Percentiles rank a stretch among this genome's conserved stretches.
These are phyloP conservation scores for Protonibea diacanthus DNA, from an alignment of 2,797 vertebrate species.

Conservation along the genomic window DNA sequence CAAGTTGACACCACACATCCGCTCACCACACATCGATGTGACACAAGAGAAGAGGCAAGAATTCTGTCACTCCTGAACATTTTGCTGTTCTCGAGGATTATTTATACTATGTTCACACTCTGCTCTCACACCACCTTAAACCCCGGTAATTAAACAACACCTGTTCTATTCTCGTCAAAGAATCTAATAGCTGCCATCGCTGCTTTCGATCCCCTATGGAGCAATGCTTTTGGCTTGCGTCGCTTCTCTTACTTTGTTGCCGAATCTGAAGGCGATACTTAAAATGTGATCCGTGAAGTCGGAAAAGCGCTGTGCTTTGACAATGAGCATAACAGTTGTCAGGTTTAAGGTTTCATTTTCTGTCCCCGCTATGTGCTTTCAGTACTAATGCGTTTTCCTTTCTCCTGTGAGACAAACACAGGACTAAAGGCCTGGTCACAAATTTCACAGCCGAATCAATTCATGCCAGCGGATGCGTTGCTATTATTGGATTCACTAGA, in stretches of 20 bases:
- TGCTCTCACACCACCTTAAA: slow-evolving; percentile 58
- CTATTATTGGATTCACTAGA: background rate
- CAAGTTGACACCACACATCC: background rate
- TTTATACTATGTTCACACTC: slow-evolving; percentile 66
- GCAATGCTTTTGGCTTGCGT: slow-evolving; percentile 36
- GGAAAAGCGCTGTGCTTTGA: background rate
- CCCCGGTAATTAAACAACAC: slow-evolving; percentile 66
- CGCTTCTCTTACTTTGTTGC: slow-evolving; percentile 22
- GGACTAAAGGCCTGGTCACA: background rate
- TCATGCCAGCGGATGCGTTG: too few relatives aligned
- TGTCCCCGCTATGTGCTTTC: background rate
- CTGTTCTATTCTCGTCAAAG: slow-evolving; percentile 58
- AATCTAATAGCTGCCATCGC: slow-evolving; percentile 49
- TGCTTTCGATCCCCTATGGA: slow-evolving; percentile 35
- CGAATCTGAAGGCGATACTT: slow-evolving; percentile 4
- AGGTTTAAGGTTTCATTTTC: slow-evolving; percentile 20
- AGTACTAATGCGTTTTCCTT: background rate
- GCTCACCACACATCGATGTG: background rate
- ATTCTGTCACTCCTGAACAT: slow-evolving; percentile 48
- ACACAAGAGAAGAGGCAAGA: slow-evolving; percentile 51
- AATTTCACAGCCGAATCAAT: background rate
- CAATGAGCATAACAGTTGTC: background rate
- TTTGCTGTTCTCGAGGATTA: slow-evolving; percentile 55
- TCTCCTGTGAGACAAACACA: background rate
- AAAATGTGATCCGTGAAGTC: background rate